phyloP scores from a whole-genome alignment of 2,797 vertebrate genomes.

The Masticophis lateralis region DNA sequence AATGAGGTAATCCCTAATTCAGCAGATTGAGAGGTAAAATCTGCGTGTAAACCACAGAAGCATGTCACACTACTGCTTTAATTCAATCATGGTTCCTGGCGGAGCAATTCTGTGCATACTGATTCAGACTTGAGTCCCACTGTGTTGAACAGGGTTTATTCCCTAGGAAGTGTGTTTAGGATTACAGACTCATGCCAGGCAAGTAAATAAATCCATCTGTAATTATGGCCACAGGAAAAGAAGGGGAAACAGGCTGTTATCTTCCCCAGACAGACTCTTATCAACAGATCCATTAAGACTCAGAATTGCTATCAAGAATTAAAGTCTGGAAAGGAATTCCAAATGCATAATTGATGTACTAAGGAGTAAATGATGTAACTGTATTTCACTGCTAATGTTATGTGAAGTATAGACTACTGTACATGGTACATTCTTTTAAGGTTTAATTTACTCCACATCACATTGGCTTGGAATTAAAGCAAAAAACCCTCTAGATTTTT shows the following conservation, averaged over 20 bases:
- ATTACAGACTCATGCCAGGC: not conserved
- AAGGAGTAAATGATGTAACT: conserved; percentile 4
- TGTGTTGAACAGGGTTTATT: not conserved
- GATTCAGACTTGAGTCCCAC: not conserved
- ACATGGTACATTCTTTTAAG: not conserved
- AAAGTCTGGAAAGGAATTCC: conserved; percentile 51
- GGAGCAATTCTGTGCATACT: not conserved
- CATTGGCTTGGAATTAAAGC: not conserved
- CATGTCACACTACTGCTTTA: conserved; percentile 4
- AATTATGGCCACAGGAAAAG: conserved; percentile 17
- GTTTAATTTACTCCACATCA: not conserved
- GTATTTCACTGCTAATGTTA: conserved; percentile 15
- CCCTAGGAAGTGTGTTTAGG: not conserved
- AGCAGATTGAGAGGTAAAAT: not conserved
- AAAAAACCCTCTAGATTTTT: not conserved
- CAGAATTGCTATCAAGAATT: conserved; percentile 42
- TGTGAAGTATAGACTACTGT: conserved; percentile 14
- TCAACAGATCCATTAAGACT: conserved; percentile 53
- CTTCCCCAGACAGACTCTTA: conserved; percentile 48
- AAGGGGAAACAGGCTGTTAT: conserved; percentile 40
- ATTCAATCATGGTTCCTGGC: conserved; percentile 13
- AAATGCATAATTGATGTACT: conserved; percentile 46
- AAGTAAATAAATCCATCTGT: conserved; percentile 31
- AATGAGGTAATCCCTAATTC: not conserved
- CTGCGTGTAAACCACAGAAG: conserved; percentile 11